Evolutionary conservation across 2,797 vertebrate genomes (phyloP).

Genomic region (Ficedula albicollis): DNA sequence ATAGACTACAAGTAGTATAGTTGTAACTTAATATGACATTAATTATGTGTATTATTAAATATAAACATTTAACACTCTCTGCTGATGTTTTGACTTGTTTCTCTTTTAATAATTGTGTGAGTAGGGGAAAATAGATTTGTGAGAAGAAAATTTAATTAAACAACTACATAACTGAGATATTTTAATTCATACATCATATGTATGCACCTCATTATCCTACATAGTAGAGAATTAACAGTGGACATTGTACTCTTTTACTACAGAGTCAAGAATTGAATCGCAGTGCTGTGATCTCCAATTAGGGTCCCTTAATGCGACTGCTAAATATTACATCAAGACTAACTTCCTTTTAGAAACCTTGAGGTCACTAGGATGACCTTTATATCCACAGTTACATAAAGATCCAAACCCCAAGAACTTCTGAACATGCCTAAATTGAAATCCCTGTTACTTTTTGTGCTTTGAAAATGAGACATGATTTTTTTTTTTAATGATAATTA

Average conservation of each 20-base stretch:
- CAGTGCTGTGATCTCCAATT: background rate
- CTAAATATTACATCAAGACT: background rate
- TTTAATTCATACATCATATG: background rate
- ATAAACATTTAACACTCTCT: slow-evolving; percentile 46
- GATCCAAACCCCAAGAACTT: background rate
- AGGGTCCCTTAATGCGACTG: background rate
- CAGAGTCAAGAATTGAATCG: background rate
- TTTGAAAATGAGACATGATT: background rate
- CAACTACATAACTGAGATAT: background rate
- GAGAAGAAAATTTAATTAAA: background rate
- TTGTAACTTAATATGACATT: slow-evolving; percentile 38
- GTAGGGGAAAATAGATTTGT: background rate
- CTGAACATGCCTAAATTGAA: background rate
- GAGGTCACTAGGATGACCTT: background rate
- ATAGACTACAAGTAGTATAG: slow-evolving; percentile 62
- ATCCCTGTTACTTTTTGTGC: background rate
- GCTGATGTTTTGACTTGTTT: slow-evolving; percentile 5
- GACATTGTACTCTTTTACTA: background rate
- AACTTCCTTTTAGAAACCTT: background rate
- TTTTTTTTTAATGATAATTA: background rate
- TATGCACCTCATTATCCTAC: background rate
- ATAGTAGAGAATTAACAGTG: background rate
- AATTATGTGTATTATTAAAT: too few species aligned
- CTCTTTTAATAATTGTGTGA: slow-evolving; percentile 7
- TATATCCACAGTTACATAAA: background rate